phyloP scores from a whole-genome alignment of 2,888 invertebrate species.

The Andrena marginata region DNA sequence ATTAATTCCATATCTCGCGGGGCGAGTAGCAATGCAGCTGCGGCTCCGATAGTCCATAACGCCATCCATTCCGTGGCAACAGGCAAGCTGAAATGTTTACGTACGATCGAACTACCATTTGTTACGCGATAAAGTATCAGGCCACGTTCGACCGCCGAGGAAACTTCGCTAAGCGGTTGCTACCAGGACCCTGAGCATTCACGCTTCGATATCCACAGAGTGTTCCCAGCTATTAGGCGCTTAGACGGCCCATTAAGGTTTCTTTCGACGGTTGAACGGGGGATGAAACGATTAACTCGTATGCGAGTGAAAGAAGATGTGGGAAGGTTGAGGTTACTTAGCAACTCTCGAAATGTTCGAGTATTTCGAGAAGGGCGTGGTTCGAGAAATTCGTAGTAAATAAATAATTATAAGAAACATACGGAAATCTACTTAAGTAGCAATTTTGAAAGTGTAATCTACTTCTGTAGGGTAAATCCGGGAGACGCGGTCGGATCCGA shows the following conservation, averaged over 20 bases:
- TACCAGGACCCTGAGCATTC: constrained; percentile 41
- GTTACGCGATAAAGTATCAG: constrained; percentile 72
- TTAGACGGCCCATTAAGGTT: too few species aligned
- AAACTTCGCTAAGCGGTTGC: constrained; percentile 45
- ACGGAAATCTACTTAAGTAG: too few species aligned
- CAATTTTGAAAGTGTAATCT: not conserved
- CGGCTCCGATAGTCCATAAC: constrained; percentile 69
- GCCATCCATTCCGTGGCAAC: constrained; percentile 64
- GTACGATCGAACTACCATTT: constrained; percentile 71
- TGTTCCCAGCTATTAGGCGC: constrained; percentile 31
- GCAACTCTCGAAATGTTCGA: not conserved
- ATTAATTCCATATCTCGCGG: constrained; percentile 70
- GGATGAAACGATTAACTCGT: not conserved
- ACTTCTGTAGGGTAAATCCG: too few species aligned
- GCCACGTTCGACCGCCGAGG: constrained; percentile 44
- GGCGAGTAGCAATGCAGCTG: constrained; percentile 65
- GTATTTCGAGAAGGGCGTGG: not conserved
- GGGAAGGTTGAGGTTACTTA: not conserved
- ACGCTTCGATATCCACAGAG: constrained; percentile 14
- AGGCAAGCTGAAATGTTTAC: constrained; percentile 71
- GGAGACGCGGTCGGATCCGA: too few species aligned
- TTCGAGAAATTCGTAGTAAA: not conserved
- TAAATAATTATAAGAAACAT: too few species aligned
- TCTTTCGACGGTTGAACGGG: not conserved
- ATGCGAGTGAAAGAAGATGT: not conserved